phyloP scores from a whole-genome alignment of 92 coral and sea anemone species.

The Galaxea fascicularis region DNA sequence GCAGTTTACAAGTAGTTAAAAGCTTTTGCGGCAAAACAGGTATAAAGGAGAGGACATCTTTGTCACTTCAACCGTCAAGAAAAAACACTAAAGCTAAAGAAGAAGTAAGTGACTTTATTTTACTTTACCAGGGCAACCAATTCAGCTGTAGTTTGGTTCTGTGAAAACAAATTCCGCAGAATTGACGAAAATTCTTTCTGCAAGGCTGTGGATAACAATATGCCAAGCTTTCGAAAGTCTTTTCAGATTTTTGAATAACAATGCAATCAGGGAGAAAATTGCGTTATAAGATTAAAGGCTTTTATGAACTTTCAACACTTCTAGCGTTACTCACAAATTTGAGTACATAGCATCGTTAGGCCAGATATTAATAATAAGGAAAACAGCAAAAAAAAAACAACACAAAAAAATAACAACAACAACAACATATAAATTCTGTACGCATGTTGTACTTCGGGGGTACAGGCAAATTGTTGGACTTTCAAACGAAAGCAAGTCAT shows the following conservation, averaged over 20 bases:
- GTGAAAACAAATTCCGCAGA: too few relatives aligned
- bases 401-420: neutral
- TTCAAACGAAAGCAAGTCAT: too few relatives aligned
- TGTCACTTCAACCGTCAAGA: neutral
- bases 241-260: conserved; percentile 30
- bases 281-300: neutral
- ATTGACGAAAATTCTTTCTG: too few relatives aligned
- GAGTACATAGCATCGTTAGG: neutral
- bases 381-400: neutral
- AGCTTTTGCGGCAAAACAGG: neutral
- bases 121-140: too few relatives aligned
- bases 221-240: neutral
- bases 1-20: neutral
- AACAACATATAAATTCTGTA: too few relatives aligned
- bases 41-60: neutral
- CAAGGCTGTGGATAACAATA: neutral
- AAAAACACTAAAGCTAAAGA: neutral
- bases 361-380: neutral
- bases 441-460: too few relatives aligned
- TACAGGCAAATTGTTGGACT: too few relatives aligned
- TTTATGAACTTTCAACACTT: neutral
- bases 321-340: neutral
- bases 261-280: neutral
- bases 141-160: too few relatives aligned
- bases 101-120: too few relatives aligned